phyloP scores from a whole-genome alignment of 2,797 vertebrate species.

The Protonibea diacanthus region DNA sequence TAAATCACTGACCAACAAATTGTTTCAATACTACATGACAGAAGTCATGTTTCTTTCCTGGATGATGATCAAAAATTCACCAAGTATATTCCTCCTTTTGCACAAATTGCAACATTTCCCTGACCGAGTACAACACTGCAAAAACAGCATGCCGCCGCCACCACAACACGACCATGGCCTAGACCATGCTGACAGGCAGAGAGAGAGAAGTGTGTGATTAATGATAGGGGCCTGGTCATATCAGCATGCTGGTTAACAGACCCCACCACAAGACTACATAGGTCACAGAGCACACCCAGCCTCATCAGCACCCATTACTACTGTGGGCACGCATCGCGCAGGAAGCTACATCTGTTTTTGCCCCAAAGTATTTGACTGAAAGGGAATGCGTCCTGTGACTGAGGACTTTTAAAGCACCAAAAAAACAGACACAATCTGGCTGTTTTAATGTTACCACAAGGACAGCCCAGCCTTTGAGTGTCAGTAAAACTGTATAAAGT shows the following conservation, averaged over 20 bases:
- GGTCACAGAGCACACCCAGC: slow-evolving; percentile 88
- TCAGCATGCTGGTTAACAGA: slow-evolving; percentile 94
- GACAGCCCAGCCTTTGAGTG: slow-evolving; percentile 15
- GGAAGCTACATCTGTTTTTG: slow-evolving; percentile 28
- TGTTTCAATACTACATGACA: background rate
- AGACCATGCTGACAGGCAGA: slow-evolving; percentile 83
- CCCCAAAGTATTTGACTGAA: slow-evolving; percentile 7
- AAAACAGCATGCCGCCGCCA: slow-evolving; percentile 11
- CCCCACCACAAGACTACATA: slow-evolving; percentile 86
- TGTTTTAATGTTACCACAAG: background rate
- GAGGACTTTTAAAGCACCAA: slow-evolving; percentile 16
- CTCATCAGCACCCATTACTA: slow-evolving; percentile 80
- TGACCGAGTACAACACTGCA: background rate
- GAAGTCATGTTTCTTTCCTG: background rate
- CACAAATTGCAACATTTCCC: background rate
- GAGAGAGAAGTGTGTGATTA: slow-evolving; percentile 92
- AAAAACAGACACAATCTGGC: background rate
- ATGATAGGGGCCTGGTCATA: slow-evolving; percentile 94
- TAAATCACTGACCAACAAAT: background rate
- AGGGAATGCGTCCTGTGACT: slow-evolving; percentile 47
- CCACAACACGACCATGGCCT: slow-evolving; percentile 72
- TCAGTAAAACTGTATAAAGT: slow-evolving; percentile 14
- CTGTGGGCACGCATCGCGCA: slow-evolving; percentile 79
- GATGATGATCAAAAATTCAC: background rate
- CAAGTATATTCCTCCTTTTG: background rate